These are phyloP conservation scores for Deroptyus accipitrinus DNA, from an alignment of 2,113 vertebrate species.

Conservation along the genomic window DNA sequence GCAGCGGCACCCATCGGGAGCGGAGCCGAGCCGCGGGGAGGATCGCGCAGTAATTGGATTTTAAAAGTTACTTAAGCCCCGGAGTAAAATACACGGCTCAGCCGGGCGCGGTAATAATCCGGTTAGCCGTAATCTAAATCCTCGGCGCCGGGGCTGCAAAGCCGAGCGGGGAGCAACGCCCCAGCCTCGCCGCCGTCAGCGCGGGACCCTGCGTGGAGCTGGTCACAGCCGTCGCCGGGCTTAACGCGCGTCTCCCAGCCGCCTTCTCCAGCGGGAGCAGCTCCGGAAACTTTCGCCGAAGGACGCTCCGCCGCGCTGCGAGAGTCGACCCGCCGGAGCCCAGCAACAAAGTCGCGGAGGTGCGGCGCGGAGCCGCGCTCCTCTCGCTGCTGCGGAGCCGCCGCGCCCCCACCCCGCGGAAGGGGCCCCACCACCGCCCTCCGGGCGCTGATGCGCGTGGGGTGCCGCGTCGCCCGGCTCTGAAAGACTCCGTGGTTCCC, in stretches of 20 bases:
- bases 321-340: background rate
- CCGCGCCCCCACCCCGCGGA: background rate
- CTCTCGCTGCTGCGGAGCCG: background rate
- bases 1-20: background rate
- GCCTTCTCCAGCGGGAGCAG: background rate
- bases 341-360: background rate
- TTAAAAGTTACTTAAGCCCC: slow-evolving; percentile 31
- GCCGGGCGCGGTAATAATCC: slow-evolving; percentile 26
- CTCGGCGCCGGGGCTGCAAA: background rate
- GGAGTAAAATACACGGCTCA: slow-evolving; percentile 8
- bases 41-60: slow-evolving; percentile 49
- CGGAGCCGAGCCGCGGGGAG: background rate
- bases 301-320: background rate
- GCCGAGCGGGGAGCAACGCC: slow-evolving; percentile 1
- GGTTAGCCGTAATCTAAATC: slow-evolving; percentile 54
- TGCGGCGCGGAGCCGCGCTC: background rate
- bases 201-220: background rate
- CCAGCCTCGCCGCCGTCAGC: background rate
- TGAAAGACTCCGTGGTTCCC: background rate
- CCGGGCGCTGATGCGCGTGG: slow-evolving; percentile 55
- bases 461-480: background rate
- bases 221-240: background rate
- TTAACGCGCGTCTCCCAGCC: background rate
- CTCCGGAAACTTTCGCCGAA: slow-evolving; percentile 58
- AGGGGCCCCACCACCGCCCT: background rate